These are phyloP conservation scores for Antheraea mylitta DNA, from an alignment of 1,140 invertebrate genomes.

Conservation along the genomic window DNA sequence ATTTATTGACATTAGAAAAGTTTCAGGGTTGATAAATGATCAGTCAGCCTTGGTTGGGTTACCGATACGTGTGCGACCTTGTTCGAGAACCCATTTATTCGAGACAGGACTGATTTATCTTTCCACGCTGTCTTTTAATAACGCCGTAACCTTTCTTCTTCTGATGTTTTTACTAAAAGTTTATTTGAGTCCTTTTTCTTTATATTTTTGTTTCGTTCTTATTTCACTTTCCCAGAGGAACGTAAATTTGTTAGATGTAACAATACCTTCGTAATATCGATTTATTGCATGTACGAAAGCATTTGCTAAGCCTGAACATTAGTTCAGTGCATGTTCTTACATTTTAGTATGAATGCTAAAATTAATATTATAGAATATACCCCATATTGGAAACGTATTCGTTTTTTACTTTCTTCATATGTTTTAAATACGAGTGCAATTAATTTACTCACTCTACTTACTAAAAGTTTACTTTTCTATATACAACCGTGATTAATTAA, in stretches of 20 bases:
- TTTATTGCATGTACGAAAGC: too few species aligned
- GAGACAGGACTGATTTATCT: conserved; percentile 11
- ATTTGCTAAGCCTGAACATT: too few species aligned
- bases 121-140: conserved; percentile 13
- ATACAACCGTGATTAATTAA: too few species aligned
- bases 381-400: too few species aligned
- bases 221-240: not conserved
- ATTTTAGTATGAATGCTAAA: too few species aligned
- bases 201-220: not conserved
- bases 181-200: not conserved
- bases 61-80: conserved; percentile 11
- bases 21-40: conserved; percentile 18
- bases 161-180: not conserved
- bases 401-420: too few species aligned
- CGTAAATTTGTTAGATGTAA: not conserved
- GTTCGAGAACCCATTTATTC: conserved; percentile 3
- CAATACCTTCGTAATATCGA: too few species aligned
- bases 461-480: too few species aligned
- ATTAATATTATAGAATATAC: too few species aligned
- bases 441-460: too few species aligned
- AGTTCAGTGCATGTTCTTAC: too few species aligned
- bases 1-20: conserved; percentile 16
- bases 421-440: too few species aligned
- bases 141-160: conserved; percentile 1
- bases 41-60: conserved; percentile 9